Conservation (phyloP, 2,888 invertebrate species). For the Sphinx pinastri region DNA sequence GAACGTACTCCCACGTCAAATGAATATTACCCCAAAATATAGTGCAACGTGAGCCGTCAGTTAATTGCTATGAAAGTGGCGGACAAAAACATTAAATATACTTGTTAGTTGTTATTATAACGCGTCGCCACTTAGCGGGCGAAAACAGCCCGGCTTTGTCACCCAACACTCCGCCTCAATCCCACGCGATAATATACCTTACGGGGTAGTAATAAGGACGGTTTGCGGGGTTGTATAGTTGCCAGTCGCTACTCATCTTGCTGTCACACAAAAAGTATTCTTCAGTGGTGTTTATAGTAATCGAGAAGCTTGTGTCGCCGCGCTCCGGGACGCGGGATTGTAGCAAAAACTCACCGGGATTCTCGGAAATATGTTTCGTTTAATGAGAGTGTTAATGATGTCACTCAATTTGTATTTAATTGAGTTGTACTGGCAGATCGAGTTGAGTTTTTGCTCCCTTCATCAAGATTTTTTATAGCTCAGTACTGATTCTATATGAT, state of each 20-base stretch:
- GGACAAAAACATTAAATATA: slow-evolving; percentile 57
- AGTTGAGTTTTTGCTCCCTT: no score
- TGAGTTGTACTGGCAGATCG: background rate
- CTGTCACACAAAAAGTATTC: slow-evolving; percentile 50
- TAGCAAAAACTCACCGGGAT: slow-evolving; percentile 15
- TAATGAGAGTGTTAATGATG: slow-evolving; percentile 11
- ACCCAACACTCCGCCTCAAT: slow-evolving; percentile 38
- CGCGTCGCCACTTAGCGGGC: slow-evolving; percentile 71
- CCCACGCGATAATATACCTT: slow-evolving; percentile 1
- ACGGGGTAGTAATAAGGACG: background rate
- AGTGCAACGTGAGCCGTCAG: slow-evolving; percentile 49
- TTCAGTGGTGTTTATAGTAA: slow-evolving; percentile 56
- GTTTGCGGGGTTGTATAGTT: slow-evolving; percentile 37
- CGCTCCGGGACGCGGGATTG: slow-evolving; percentile 28
- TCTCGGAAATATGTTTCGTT: background rate
- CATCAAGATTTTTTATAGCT: no score
- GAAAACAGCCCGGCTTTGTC: slow-evolving; percentile 61
- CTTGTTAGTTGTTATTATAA: slow-evolving; percentile 76
- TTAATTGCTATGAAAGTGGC: slow-evolving; percentile 47
- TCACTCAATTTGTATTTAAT: background rate
- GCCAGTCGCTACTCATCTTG: slow-evolving; percentile 69
- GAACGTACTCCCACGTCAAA: slow-evolving; percentile 16
- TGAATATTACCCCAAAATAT: slow-evolving; percentile 31
- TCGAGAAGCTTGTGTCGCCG: slow-evolving; percentile 56
- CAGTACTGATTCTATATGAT: no score